Base-by-base conservation (phyloP, 2,113 vertebrate genomes). In the Elephas maximus region DNA sequence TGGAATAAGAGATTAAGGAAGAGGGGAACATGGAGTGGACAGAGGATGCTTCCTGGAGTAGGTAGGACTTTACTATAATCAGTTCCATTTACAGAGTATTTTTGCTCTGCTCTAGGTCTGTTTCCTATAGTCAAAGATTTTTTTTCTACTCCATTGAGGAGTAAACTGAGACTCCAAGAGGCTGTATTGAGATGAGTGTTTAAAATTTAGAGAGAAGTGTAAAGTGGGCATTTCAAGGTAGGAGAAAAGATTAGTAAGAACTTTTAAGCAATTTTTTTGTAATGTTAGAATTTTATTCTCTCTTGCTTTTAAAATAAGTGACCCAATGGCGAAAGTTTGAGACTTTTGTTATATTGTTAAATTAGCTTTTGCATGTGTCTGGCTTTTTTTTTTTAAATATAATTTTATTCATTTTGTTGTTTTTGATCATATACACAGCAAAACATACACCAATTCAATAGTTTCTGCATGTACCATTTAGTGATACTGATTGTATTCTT, bases 281-380 rank as follows among this genome's bases (percentile, higher is more conserved):
- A 65, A 26, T 12, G 57, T 9, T 80, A 57, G 51, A 79, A 73
- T 92, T 79, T 12, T 17, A 57, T 57, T 71, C 18, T 71, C 15
- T n/a, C 11, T 91, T 87, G 44, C 89, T 77, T 96, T 94, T 65
- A 91, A 78, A 62, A 15, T 51, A 81, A 73, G 20, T 18, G 26
- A 30, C 45, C 33, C 82, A 10, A 41, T 67, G 90, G 26, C 69
- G 48, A 65, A 74, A 89, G 45, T 18, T 90, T 69, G 63, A 85
- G 60, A 15, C 60, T 37, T 91, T 53, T 63, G 30, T 73, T 44
- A 65, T 65, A 4, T 74, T 44, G 23, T 45, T 18, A 51, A 74
- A 65, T 45, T 82, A 67, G 51, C 53, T 82, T 85, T 77, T 95
- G 17, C 33, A 6, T 37, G 30, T 78, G 26, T 74, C 5, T 67